Conservation (phyloP, 2,888 invertebrate genomes). For the Mycalesis mineus region DNA sequence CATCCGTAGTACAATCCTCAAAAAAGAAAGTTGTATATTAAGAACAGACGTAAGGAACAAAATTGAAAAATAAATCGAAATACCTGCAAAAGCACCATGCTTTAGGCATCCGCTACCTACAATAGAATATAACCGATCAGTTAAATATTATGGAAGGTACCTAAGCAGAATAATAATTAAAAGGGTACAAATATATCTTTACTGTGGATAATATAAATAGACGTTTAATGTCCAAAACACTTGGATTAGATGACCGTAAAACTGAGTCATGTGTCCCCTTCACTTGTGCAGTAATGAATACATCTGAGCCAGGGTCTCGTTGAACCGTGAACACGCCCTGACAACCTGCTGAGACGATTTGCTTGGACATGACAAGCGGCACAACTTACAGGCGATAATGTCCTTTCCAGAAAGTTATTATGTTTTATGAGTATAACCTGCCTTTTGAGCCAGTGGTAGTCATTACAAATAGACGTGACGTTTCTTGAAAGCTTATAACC, state of each 20-base stretch:
- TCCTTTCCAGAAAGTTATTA: background rate
- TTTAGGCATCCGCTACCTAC: too few species aligned
- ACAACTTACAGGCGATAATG: background rate
- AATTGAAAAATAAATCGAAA: too few species aligned
- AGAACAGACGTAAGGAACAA: too few species aligned
- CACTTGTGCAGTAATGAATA: constrained; percentile 45
- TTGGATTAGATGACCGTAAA: constrained; percentile 3
- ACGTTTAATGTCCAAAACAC: constrained; percentile 6
- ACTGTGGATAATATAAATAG: background rate
- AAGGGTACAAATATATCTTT: too few species aligned
- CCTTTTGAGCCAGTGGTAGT: too few species aligned
- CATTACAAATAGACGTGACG: too few species aligned
- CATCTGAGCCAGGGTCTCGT: constrained; percentile 45
- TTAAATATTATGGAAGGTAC: background rate
- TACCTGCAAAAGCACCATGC: too few species aligned
- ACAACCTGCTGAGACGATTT: constrained; percentile 59
- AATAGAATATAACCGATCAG: too few species aligned
- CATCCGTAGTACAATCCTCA: too few species aligned
- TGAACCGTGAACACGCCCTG: constrained; percentile 39
- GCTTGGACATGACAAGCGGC: constrained; percentile 36
- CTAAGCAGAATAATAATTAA: background rate
- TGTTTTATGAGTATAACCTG: too few species aligned
- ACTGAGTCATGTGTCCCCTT: constrained; percentile 24
- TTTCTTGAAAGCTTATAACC: too few species aligned
- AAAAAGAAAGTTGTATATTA: too few species aligned